Evolutionary conservation across 2,888 invertebrate species (phyloP), one percentile per base, ranked within the genome.

Genomic region (Drosophila paramelanica): DNA sequence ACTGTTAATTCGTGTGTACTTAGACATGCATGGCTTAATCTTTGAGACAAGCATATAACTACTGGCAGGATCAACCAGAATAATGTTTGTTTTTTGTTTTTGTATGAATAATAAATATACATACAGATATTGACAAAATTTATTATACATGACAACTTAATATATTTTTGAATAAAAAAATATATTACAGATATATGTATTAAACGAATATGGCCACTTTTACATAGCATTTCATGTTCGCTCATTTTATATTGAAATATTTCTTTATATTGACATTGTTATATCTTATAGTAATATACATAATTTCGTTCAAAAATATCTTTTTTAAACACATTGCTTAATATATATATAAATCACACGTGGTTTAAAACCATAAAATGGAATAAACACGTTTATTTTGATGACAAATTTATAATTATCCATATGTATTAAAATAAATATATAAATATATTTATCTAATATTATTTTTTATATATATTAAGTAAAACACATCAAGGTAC

Each of bases 31-130:
- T 75, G 72, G 74, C 68, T 65, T 67, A 61, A 66, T 68, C 64
- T 66, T 69, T 69, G 62, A 70, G 70, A 67, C 64, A 67, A 73
- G 60, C 73, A 75, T 70, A 67, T 67, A 59, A 70, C 71, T 76
- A 67, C 68, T 71, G 74, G 69, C 65, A 73, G 67, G 60, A 76
- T 76, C 76, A 75, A 70, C 67, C 73, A 70, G 75, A 75, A 68
- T 38, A n/a, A n/a, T 38, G 13, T 38, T 38, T 13, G 6, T 5
- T 38, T 38, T 38, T 38, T 13, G 13, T n/a, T n/a, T 38, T 38
- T 38, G n/a, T 6, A 38, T 38, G 38, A 13, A 38, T 5, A 38
- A n/a, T 1, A 31, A 31, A 31, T 31, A 31, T 31, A 1, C 31
- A 31, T 31, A 31, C 31, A 31, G 7, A 31, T 8, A 31, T 31